These are phyloP conservation scores for Frankliniella fusca DNA, from an alignment of 2,888 invertebrate genomes.

Conservation along the genomic window DNA sequence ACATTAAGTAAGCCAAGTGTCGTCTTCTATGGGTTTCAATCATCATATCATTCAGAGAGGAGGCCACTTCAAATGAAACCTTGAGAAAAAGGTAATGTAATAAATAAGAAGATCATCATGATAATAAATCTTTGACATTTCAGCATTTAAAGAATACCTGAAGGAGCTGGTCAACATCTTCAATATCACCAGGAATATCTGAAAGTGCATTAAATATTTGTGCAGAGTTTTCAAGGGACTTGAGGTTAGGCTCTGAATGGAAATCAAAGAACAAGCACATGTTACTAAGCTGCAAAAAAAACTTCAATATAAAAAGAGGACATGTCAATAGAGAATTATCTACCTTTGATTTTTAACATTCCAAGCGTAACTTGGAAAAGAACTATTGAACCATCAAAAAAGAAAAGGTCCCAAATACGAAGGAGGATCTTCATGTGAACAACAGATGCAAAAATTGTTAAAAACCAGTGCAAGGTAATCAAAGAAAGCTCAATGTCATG, in stretches of 20 bases:
- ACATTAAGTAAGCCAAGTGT: slow-evolving; percentile 93
- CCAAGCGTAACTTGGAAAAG: slow-evolving; percentile 91
- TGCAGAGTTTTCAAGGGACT: slow-evolving; percentile 87
- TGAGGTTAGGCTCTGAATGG: slow-evolving; percentile 66
- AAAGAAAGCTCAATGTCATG: slow-evolving; percentile 93
- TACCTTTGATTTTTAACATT: slow-evolving; percentile 78
- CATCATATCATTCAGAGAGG: slow-evolving; percentile 75
- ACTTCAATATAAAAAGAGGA: slow-evolving; percentile 19
- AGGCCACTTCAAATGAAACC: slow-evolving; percentile 70
- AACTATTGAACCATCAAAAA: slow-evolving; percentile 90
- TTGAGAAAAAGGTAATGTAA: slow-evolving; percentile 42
- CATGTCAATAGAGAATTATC: slow-evolving; percentile 18
- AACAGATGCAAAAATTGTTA: slow-evolving; percentile 93
- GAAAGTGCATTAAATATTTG: slow-evolving; percentile 97
- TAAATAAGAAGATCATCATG: background rate
- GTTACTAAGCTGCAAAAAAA: background rate
- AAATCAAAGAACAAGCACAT: background rate
- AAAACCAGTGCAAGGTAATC: slow-evolving; percentile 95
- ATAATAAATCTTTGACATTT: background rate
- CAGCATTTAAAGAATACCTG: slow-evolving; percentile 52
- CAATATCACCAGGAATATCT: slow-evolving; percentile 89
- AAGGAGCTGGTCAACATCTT: slow-evolving; percentile 83
- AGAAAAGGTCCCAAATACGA: slow-evolving; percentile 95
- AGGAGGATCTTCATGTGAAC: slow-evolving; percentile 92
- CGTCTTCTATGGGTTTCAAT: slow-evolving; percentile 85